Conservation (phyloP, 2,113 vertebrate species). For the cattle (Bos taurus) region DNA sequence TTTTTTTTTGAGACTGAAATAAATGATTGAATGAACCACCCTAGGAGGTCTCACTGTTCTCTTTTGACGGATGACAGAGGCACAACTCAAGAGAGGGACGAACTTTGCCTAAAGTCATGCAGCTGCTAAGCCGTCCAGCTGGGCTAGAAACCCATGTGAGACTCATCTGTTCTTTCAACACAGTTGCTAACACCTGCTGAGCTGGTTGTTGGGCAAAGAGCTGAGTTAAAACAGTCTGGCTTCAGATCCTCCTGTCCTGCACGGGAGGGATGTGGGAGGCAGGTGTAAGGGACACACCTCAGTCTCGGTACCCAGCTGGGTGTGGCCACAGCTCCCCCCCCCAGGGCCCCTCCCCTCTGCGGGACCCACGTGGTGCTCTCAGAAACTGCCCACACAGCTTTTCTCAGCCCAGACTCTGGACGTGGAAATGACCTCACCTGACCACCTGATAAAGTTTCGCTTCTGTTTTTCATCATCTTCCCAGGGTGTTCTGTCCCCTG, state of each 20-base stretch:
- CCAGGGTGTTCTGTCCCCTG: background rate
- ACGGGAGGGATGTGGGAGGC: accelerated
- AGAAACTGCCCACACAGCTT: background rate
- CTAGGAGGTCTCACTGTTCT: background rate
- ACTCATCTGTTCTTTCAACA: background rate
- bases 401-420: background rate
- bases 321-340: background rate
- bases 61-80: background rate
- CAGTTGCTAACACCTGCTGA: background rate
- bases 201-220: background rate
- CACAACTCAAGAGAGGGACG: background rate
- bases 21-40: background rate
- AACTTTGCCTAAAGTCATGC: background rate
- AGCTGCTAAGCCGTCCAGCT: background rate
- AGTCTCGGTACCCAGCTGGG: background rate
- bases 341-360: background rate
- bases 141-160: background rate
- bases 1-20: background rate
- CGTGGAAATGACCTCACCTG: background rate
- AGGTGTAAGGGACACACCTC: background rate
- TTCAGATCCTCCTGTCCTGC: background rate
- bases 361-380: background rate
- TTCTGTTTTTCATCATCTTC: conserved; percentile 33
- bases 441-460: background rate
- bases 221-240: background rate